Evolutionary conservation across 2,888 invertebrate genomes (phyloP).

Genomic region (Deilephila porcellus): DNA sequence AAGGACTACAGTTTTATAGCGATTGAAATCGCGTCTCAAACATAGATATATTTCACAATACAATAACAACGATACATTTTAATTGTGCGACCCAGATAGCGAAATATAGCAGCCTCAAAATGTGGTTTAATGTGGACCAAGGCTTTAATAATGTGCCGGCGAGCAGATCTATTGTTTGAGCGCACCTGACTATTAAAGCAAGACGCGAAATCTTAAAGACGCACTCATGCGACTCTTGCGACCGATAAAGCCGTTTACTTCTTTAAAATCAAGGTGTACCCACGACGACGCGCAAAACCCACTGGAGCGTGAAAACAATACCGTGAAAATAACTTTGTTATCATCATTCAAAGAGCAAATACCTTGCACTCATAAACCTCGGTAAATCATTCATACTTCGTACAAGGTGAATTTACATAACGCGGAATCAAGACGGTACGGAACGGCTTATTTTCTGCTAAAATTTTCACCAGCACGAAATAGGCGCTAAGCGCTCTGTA

Average conservation of each 20-base stretch:
- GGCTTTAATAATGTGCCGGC: constrained; percentile 47
- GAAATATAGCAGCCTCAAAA: constrained; percentile 43
- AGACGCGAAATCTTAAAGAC: constrained; percentile 26
- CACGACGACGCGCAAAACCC: constrained; percentile 41
- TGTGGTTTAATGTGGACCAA: constrained; percentile 51
- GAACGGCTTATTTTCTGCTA: background rate
- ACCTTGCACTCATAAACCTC: constrained; percentile 24
- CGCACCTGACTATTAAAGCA: constrained; percentile 36
- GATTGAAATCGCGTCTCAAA: background rate
- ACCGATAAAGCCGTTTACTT: constrained; percentile 29
- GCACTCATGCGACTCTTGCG: background rate
- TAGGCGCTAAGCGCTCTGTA: background rate
- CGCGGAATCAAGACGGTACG: constrained; percentile 12
- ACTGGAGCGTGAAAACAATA: constrained; percentile 48
- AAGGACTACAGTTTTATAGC: background rate
- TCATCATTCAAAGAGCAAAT: constrained; percentile 29
- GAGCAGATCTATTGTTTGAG: constrained; percentile 30
- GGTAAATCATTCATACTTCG: constrained; percentile 13
- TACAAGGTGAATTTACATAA: constrained; percentile 13
- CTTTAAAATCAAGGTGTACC: constrained; percentile 43
- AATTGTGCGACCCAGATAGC: constrained; percentile 41
- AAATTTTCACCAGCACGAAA: background rate
- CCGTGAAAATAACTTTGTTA: constrained; percentile 46
- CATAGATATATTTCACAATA: background rate
- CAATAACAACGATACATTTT: constrained; percentile 10